Percentiles rank a stretch among this genome's conserved stretches.
phyloP scores from a whole-genome alignment of 64 coral and sea anemone species.

The Montipora efflorescens region DNA sequence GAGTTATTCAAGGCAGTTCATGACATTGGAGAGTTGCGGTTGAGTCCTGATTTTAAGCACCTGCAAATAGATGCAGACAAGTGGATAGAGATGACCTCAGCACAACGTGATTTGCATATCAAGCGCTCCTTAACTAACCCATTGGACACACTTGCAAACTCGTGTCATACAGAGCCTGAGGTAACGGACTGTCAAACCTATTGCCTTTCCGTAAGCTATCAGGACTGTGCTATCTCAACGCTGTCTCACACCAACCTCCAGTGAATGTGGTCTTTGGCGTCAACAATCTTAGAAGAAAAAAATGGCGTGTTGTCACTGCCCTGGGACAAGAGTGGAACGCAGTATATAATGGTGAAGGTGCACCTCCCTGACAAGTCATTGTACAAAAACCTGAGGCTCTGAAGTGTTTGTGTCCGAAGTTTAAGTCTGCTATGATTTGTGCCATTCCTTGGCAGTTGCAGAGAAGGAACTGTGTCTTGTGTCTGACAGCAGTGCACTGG shows the following conservation, averaged over 20 bases:
- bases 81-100: too few species aligned
- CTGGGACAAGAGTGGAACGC: constrained; percentile 38
- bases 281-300: constrained; percentile 23
- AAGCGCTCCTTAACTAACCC: background rate
- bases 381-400: background rate
- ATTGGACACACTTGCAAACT: too few species aligned
- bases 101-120: too few species aligned
- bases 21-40: too few species aligned
- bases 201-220: too few species aligned
- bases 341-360: too few species aligned
- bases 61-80: too few species aligned
- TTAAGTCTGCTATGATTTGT: constrained; percentile 41
- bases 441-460: constrained; percentile 36
- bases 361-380: background rate
- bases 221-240: too few species aligned
- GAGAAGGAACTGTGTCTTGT: constrained; percentile 23
- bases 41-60: too few species aligned
- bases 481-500: constrained; percentile 25
- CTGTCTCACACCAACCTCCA: constrained; percentile 1
- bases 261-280: constrained; percentile 55
- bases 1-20: too few species aligned
- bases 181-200: too few species aligned
- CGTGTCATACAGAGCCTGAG: too few species aligned
- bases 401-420: constrained; percentile 29
- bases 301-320: constrained; percentile 35